Evolutionary conservation across 2,113 vertebrate genomes (phyloP).

Genomic region (Cryptomyrus ogoouensis): DNA sequence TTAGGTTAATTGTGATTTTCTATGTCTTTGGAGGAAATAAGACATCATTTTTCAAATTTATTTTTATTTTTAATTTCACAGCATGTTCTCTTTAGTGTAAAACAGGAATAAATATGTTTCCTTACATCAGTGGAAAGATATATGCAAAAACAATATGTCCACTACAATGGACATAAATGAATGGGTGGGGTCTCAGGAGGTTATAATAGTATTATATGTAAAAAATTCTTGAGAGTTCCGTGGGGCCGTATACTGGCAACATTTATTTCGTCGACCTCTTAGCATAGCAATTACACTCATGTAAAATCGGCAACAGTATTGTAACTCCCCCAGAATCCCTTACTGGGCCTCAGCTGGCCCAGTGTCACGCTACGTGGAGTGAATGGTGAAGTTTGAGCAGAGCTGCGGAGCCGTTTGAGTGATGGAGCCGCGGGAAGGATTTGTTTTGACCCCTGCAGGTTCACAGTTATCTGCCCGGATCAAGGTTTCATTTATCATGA

Average conservation of each 20-base stretch:
- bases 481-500: conserved; percentile 12
- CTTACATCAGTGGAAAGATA: too few relatives aligned
- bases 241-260: neutral
- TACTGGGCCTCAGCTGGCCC: neutral
- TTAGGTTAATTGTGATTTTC: too few relatives aligned
- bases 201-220: neutral
- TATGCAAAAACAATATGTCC: too few relatives aligned
- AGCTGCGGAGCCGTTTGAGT: neutral
- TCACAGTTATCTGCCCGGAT: neutral
- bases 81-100: too few relatives aligned
- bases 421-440: neutral
- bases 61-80: too few relatives aligned
- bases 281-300: neutral
- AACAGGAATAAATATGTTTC: too few relatives aligned
- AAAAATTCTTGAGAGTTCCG: neutral
- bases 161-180: too few relatives aligned
- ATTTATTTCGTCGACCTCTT: neutral
- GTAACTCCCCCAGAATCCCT: neutral
- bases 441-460: conserved; percentile 2
- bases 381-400: neutral
- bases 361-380: neutral
- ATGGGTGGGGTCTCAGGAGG: too few relatives aligned
- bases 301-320: neutral
- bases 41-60: too few relatives aligned
- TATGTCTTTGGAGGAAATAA: too few relatives aligned